Evolutionary conservation across 2,113 vertebrate species (phyloP), one percentile per base, ranked within the genome.

Genomic region (Ictidomys tridecemlineatus): DNA sequence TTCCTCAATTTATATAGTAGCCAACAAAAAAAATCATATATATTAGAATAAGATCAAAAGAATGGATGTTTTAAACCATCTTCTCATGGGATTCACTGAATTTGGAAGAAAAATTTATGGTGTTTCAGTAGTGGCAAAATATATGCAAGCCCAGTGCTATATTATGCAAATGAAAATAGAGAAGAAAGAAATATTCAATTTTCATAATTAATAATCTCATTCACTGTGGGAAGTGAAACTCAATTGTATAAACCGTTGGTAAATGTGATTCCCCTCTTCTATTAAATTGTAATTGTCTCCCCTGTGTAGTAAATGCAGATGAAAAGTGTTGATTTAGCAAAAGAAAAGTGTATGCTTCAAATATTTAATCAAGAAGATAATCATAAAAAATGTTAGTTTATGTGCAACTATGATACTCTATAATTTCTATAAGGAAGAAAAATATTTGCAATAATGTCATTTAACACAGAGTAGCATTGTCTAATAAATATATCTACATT

Each of bases 301-400:
- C 93, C 89, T 95, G 80, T 95, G 89, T 96, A 93, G 90, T 97
- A 98, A 98, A 98, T 98, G 97, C 80, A 97, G 92, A 96, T 87
- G 89, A 93, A 94, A 98, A 98, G 82, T 98, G 78, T 98, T 98
- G 95, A 98, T 98, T 97, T 98, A 97, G 96, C 97, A 98, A 85
- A 84, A 97, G 97, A 98, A 97, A 96, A 98, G 98, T 97, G 86
- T 97, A 70, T 98, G 92, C 96, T 97, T 98, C 97, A 98, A 96
- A 97, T 98, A 98, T 97, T 98, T 98, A 98, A 98, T 98, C 98
- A 98, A 98, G 73, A 94, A 98, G 95, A 93, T 98, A 98, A 98
- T 98, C 83, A 97, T 97, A 97, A 97, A 98, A 98, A 94, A 82
- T 97, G 91, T 98, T 97, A 97, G 61, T 97, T 98, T 97, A 96